Evolutionary conservation across 92 coral and sea anemone genomes (phyloP), one percentile per base, ranked within the genome.

Genomic region (Phymanthus crucifer): DNA sequence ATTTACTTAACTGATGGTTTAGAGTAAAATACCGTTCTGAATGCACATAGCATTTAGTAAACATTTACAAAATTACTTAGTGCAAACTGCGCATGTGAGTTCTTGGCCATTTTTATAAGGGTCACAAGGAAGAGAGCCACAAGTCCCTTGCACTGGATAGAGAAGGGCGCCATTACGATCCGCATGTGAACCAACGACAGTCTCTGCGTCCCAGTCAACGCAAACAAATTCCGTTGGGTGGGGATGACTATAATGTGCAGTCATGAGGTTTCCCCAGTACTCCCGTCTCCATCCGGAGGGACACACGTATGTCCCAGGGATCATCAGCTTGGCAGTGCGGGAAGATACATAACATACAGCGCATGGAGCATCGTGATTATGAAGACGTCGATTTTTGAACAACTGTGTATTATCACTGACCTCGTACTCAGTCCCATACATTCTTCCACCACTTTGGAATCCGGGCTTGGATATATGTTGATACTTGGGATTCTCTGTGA

Each of bases 271-370:
- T 32, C 98, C 98, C 54, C 80, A 33, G 78, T 93, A 93, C 86
- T 93, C 98, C 18, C 73, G 71, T 78, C 87, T 86, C 95, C 95
- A 93, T 32, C 95, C 93, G 0, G 84, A 33, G 0, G 98, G 95
- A 57, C 98, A 93, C 78, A 81, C 86, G 80, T 84, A 73, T 29
- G 91, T 90, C 61, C 86, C 97, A 2, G 94, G 91, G 83, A 87
- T 89, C 97, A 90, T 89, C 29, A 92, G 23, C 26, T 92, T 82
- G 27, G 86, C 74, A 33, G 86, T 91, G 79, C 90, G 90, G 77
- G 90, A 74, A 48, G 32, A 71, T 75, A 77, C 93, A 73, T 89
- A 75, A 40, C 94, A 90, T 72, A 85, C 90, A 47, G 89, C 89
- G 67, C 91, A 89, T 0, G 97, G 93, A 23, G 91, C 97, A 0